Evolutionary conservation across 2,888 invertebrate species (phyloP), one percentile per base, ranked within the genome.

Genomic region (Calliphora vomitoria): DNA sequence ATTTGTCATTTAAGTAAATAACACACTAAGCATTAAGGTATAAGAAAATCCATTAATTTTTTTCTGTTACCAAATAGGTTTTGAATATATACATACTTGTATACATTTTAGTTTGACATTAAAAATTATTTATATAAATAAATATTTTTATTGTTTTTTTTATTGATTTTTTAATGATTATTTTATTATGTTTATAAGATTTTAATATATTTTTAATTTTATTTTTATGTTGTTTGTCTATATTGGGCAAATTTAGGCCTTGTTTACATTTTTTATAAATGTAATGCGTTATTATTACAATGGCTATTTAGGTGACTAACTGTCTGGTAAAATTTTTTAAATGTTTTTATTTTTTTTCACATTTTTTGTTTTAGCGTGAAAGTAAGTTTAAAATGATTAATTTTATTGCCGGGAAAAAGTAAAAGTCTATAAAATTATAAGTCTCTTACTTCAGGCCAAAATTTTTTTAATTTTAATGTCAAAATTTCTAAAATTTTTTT

Each of bases 1-100:
- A 76, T 87, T 84, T 87, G 50, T 58, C 75, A 68, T 72, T 84
- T 76, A 35, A 53, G 50, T 76, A 80, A 50, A 18, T 66, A 74
- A 69, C 10, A 25, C 3, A 3, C 25, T 58, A 11, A 13, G 11
- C 6, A 25, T 25, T 25, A 25, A 3, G 5, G 55, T 8, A 62
- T 74, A 74, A 75, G 35, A 62, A 83, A 66, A 81, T 83, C 72
- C 83, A 84, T 86, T 55, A 18, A 20, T 66, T 78, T 38, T 62
- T 50, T 75, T 75, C 20, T 35, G 20, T 20, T 64, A 31, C 2
- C 31, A 68, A 79, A 79, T 74, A 41, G 41, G 25, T 81, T 41
- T 41, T 31, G 2, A 20, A 6, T n/a, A n/a, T n/a, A n/a, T n/a
- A n/a, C n/a, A n/a, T n/a, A n/a, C n/a, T n/a, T n/a, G n/a, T n/a